phyloP scores from a whole-genome alignment of 2,113 vertebrate genomes.

The Eptesicus fuscus region DNA sequence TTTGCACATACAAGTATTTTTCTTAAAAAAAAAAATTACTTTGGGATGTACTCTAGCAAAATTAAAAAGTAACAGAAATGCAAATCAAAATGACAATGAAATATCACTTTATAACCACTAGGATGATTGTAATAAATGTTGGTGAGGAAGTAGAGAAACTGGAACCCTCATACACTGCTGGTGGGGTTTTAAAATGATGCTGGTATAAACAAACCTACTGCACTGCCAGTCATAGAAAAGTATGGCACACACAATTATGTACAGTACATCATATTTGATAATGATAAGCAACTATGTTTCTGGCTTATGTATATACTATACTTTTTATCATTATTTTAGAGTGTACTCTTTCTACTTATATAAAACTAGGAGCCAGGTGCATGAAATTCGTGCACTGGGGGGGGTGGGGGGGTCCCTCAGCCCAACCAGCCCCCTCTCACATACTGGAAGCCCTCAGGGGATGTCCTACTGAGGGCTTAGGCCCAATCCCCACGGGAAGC shows the following conservation, averaged over 20 bases:
- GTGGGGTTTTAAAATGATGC: background rate
- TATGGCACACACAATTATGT: background rate
- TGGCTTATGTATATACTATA: background rate
- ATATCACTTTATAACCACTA: background rate
- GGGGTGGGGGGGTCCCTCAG: too few relatives aligned
- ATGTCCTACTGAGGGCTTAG: too few relatives aligned
- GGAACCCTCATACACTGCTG: background rate
- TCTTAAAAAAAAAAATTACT: background rate
- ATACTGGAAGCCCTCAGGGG: too few relatives aligned
- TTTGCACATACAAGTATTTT: background rate
- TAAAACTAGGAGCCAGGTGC: background rate
- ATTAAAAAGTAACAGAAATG: background rate
- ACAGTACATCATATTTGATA: background rate
- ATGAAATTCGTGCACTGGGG: too few relatives aligned
- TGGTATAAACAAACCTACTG: background rate
- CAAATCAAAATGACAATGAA: background rate
- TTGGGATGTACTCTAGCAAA: background rate
- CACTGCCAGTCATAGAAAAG: background rate
- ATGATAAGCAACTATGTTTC: background rate
- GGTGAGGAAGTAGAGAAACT: background rate
- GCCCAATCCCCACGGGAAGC: too few relatives aligned
- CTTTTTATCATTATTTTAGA: background rate
- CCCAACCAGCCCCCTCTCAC: too few relatives aligned
- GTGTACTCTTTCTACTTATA: background rate
- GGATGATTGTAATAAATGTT: background rate